Evolutionary conservation across 1,140 invertebrate species (phyloP), one percentile per base, ranked within the genome.

Genomic region (Rhopalosiphum padi): DNA sequence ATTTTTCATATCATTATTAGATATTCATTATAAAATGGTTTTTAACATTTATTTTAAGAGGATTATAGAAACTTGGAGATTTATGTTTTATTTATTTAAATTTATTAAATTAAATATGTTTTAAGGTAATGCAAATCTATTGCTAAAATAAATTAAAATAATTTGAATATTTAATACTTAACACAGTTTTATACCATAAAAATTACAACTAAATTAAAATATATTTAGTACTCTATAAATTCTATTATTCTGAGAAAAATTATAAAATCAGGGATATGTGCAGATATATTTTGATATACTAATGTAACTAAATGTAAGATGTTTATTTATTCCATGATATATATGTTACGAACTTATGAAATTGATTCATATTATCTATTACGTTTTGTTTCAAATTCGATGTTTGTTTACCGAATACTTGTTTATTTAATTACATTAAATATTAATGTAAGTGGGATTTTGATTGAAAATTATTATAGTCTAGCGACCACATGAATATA

Each of bases 391-490:
- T 87, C 21, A 9, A 48, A 11, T 46, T 46, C 25, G 0, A 89
- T 23, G 53, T 90, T 60, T 90, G 35, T 5, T 90, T 89, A 30
- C 55, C 37, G 51, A 53, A 41, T 90, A 51, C 23, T 90, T 25
- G 8, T 55, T 53, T 53, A 37, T 37, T 90, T 0, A 53, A 55
- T 90, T 55, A 35, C 22, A 41, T 90, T 22, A 37, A 25, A 30
- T 23, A 90, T 25, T 15, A 60, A 60, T 68, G 18, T 41, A 60
- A 37, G 43, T 21, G 15, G 30, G 15, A 37, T 90, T 90, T 22
- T 30, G 4, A 90, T 43, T n/a, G 25, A 90, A 90, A 60, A 90
- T 55, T 37, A 90, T 41, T 30, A 60, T 60, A 90, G 37, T 90
- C 37, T 90, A 37, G 30, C 68, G 41, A 60, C 53, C 25, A 68